Evolutionary conservation across 2,113 vertebrate species (phyloP).

Genomic region (Phoenicopterus ruber): DNA sequence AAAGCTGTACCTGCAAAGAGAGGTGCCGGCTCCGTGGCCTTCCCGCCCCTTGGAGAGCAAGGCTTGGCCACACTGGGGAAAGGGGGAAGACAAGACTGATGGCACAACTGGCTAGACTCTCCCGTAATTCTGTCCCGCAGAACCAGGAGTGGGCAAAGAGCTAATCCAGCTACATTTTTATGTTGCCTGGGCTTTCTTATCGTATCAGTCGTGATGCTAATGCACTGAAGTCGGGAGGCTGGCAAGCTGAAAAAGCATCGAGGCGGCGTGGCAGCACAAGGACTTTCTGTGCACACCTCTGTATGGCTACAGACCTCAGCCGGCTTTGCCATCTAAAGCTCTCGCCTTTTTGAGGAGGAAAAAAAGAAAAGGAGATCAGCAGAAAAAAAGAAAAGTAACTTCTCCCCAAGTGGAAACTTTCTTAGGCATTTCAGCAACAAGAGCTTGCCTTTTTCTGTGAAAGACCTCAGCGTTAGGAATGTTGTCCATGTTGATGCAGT

Average conservation of each 20-base stretch:
- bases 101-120: neutral
- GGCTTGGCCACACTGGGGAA: neutral
- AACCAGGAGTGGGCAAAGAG: neutral
- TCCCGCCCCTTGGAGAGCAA: neutral
- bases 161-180: neutral
- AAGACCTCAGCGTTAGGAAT: neutral
- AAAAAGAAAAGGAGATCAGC: neutral
- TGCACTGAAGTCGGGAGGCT: neutral
- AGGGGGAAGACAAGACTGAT: neutral
- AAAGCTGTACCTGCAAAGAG: neutral
- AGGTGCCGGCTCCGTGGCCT: neutral
- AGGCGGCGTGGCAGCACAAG: fast-evolving
- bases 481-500: neutral
- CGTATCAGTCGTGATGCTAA: neutral
- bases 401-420: neutral
- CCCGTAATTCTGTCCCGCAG: neutral
- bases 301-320: neutral
- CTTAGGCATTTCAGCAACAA: neutral
- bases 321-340: neutral
- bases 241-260: neutral
- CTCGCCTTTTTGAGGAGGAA: neutral
- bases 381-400: neutral
- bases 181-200: neutral
- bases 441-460: neutral
- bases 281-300: neutral